phyloP scores from a whole-genome alignment of 2,797 vertebrate genomes.

The Fundulus diaphanus region DNA sequence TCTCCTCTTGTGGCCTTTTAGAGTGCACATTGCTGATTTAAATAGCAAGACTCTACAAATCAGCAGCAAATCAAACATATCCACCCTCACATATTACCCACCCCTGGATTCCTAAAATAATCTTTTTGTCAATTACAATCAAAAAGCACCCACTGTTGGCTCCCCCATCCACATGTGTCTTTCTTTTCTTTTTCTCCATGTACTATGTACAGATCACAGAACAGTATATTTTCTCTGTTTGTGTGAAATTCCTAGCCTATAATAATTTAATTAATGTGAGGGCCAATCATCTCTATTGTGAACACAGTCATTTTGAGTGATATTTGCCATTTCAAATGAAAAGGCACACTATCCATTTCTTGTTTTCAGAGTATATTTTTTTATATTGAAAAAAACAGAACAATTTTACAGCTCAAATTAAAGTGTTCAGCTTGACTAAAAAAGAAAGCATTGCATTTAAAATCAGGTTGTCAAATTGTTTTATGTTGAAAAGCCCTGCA shows the following conservation, averaged over 20 bases:
- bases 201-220: constrained; percentile 52
- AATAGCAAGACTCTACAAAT: constrained; percentile 86
- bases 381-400: neutral
- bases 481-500: neutral
- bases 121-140: constrained; percentile 93
- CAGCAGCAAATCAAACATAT: constrained; percentile 88
- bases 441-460: neutral
- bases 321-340: constrained; percentile 23
- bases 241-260: constrained; percentile 13
- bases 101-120: constrained; percentile 81
- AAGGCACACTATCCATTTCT: neutral
- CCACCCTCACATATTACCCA: constrained; percentile 36
- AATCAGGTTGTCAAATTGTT: neutral
- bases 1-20: constrained; percentile 81
- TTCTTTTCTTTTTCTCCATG: neutral
- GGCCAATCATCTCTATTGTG: constrained; percentile 37
- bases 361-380: neutral
- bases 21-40: constrained; percentile 88
- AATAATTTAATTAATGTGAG: constrained; percentile 41
- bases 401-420: neutral
- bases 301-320: neutral
- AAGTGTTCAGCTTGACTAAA: neutral
- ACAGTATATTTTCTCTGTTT: constrained; percentile 2
- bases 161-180: constrained; percentile 6
- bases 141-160: constrained; percentile 78